Percentiles rank a stretch among this genome's conserved stretches.
Evolutionary conservation across 2,797 vertebrate species (phyloP).

Genomic region (Microctenopoma stevenorrisi): DNA sequence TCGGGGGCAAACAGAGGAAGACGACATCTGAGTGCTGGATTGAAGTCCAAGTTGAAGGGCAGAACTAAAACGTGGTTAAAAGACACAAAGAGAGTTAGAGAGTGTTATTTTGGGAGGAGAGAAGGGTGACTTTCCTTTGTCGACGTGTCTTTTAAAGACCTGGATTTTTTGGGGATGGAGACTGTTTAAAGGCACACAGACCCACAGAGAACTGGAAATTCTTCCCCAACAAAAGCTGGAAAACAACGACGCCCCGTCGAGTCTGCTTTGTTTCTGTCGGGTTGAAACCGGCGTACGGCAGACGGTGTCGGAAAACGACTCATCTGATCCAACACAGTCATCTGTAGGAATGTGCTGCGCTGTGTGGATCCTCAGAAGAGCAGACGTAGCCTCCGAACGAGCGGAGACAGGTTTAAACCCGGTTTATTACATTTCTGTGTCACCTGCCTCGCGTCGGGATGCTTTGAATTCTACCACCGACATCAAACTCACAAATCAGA

Average conservation of each 20-base stretch:
- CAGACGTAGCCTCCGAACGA: too few relatives aligned
- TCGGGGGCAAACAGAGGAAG: constrained; percentile 51
- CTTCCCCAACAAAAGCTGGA: background rate
- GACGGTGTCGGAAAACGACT: too few relatives aligned
- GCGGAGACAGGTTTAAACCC: too few relatives aligned
- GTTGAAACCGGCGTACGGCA: background rate
- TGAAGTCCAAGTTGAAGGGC: constrained; percentile 68
- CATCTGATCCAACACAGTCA: too few relatives aligned
- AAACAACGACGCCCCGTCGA: background rate
- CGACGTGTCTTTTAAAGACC: constrained; percentile 23
- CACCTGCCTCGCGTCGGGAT: too few relatives aligned
- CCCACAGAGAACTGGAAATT: constrained; percentile 35
- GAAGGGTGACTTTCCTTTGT: constrained; percentile 61
- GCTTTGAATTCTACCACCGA: too few relatives aligned
- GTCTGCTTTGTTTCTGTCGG: constrained; percentile 13
- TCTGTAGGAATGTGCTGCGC: too few relatives aligned
- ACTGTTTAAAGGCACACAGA: constrained; percentile 35
- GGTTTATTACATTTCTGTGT: too few relatives aligned
- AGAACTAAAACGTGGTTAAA: constrained; percentile 53
- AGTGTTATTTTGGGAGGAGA: constrained; percentile 50
- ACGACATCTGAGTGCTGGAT: constrained; percentile 55
- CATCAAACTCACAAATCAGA: too few relatives aligned
- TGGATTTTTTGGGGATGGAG: constrained; percentile 17
- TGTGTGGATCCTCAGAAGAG: too few relatives aligned
- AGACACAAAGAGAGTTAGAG: constrained; percentile 38